Percentiles rank a stretch among this genome's conserved stretches.
These are phyloP conservation scores for Platalea minor DNA, from an alignment of 2,797 vertebrate genomes.

Conservation along the genomic window DNA sequence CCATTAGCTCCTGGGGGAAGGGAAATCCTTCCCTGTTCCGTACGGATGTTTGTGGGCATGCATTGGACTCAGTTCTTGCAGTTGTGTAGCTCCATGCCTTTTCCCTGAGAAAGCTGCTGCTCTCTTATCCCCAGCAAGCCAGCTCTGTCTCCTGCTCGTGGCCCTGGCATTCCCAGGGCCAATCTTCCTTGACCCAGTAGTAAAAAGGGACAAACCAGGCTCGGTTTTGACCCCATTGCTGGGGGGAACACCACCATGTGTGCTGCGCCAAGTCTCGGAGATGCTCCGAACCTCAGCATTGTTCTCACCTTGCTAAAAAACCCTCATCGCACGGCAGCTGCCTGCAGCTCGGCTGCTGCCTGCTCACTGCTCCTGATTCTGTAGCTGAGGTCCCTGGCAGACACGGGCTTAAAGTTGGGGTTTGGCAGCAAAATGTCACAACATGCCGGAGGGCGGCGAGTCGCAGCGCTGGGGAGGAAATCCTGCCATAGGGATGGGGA, in stretches of 20 bases:
- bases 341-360: background rate
- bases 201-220: background rate
- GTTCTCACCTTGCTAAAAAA: background rate
- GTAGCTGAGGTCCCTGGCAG: background rate
- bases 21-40: background rate
- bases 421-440: background rate
- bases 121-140: background rate
- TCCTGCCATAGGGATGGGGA: fast-evolving
- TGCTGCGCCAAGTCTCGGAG: fast-evolving
- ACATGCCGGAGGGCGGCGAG: background rate
- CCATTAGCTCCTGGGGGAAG: fast-evolving
- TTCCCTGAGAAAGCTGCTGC: background rate
- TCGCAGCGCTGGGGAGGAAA: background rate
- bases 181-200: background rate
- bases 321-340: fast-evolving
- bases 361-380: background rate
- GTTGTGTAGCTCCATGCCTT: background rate
- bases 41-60: fast-evolving
- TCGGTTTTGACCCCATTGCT: background rate
- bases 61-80: background rate
- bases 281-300: background rate
- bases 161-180: background rate
- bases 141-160: background rate
- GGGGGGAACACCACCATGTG: fast-evolving
- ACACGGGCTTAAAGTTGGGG: background rate